These are phyloP conservation scores for Clitarchus hookeri DNA, from an alignment of 2,888 invertebrate species.

Conservation along the genomic window DNA sequence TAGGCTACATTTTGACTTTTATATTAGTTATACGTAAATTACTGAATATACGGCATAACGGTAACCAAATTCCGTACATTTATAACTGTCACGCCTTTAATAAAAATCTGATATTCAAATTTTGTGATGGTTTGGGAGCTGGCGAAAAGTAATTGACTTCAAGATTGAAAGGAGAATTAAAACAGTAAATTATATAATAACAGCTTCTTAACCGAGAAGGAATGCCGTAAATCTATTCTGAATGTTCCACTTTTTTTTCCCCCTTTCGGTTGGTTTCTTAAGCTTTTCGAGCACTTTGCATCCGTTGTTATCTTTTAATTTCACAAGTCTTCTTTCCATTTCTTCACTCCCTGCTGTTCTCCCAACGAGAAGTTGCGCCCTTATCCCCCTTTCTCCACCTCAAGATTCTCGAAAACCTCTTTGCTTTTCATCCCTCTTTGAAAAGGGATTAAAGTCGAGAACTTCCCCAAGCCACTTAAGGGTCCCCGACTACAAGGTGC, in stretches of 20 bases:
- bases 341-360: not conserved
- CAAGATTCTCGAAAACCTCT: conserved; percentile 10
- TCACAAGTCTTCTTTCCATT: conserved; percentile 8
- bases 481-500: not conserved
- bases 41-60: too few species aligned
- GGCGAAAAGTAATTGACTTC: not conserved
- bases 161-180: not conserved
- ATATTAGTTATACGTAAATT: too few species aligned
- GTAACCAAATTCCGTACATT: too few species aligned
- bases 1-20: too few species aligned
- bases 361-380: not conserved
- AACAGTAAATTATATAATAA: not conserved
- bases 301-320: conserved; percentile 6
- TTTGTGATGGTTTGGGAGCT: not conserved
- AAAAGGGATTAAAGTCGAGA: conserved; percentile 14
- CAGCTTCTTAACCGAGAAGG: not conserved
- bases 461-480: conserved; percentile 14
- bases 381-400: not conserved
- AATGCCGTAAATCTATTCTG: conserved; percentile 8
- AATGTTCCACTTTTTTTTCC: not conserved
- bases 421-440: conserved; percentile 10
- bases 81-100: not conserved
- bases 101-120: not conserved
- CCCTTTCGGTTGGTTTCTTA: not conserved
- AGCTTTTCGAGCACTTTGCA: conserved; percentile 9